Evolutionary conservation across 2,113 vertebrate species (phyloP), one percentile per base, ranked within the genome.

Genomic region (Triplophysa tibetana): DNA sequence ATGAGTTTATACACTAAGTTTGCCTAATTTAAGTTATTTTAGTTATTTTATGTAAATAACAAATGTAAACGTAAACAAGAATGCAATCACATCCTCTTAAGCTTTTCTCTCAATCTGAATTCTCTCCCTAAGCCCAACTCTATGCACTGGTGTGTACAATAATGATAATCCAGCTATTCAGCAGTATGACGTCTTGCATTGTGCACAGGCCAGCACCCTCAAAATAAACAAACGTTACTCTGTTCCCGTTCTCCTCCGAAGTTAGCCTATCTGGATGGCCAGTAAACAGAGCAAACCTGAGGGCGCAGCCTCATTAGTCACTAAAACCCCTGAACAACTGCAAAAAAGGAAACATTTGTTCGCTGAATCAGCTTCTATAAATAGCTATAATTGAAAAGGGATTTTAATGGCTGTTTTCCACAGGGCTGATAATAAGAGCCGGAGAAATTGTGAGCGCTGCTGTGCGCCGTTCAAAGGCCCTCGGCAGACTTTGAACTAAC

Each of bases 311-410:
- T 83, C 56, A 76, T 81, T 85, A 82, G 77, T 85, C 83, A 80
- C 82, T 85, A 87, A 85, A 79, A 84, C 72, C 65, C 68, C 79
- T 65, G 70, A 81, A 82, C 83, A 83, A 83, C 75, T n/a, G 63
- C n/a, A 82, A 83, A 67, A 75, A 60, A 78, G 72, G 54, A 66
- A 81, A 74, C 82, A 86, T 82, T 87, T 86, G 84, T 83, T 79
- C 70, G 56, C 75, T 79, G 83, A 84, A 80, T 87, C 83, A 80
- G 29, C 33, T 68, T 67, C 85, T 84, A 85, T 79, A 86, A 84
- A 87, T 87, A 88, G 79, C 81, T 77, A 63, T 84, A 86, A 85
- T 84, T 82, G 82, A 86, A 85, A 85, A 82, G 79, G 29, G 68
- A 83, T 82, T 85, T 70, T 85, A 85, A 86, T 85, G 79, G 81